Evolutionary conservation across 2,797 vertebrate genomes (phyloP).

Genomic region (Gouania willdenowi): DNA sequence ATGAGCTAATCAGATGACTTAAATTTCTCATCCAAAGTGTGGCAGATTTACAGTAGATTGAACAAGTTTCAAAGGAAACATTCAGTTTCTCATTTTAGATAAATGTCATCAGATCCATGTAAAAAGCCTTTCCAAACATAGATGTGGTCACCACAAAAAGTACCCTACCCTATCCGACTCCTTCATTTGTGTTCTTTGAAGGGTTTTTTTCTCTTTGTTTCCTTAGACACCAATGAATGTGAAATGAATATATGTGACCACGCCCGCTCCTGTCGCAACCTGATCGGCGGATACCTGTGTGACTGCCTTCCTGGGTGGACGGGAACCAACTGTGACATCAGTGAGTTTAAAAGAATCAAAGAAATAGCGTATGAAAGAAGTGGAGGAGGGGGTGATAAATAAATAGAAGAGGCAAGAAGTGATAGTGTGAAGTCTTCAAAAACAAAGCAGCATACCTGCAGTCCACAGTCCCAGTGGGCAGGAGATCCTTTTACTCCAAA

Average conservation of each 20-base stretch:
- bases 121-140: too few relatives aligned
- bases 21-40: too few relatives aligned
- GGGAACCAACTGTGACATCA: slow-evolving; percentile 75
- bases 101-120: background rate
- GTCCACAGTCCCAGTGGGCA: slow-evolving; percentile 5
- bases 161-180: background rate
- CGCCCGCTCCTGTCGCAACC: slow-evolving; percentile 75
- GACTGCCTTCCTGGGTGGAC: slow-evolving; percentile 79
- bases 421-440: slow-evolving; percentile 19
- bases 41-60: background rate
- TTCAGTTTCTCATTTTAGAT: background rate
- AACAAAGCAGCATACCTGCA: slow-evolving; percentile 10
- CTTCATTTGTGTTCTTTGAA: background rate
- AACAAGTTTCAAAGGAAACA: background rate
- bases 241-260: slow-evolving; percentile 73
- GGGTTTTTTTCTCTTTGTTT: background rate
- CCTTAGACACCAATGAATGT: slow-evolving; percentile 78
- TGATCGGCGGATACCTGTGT: slow-evolving; percentile 82
- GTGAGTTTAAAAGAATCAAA: slow-evolving; percentile 58
- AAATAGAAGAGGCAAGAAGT: background rate
- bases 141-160: too few relatives aligned
- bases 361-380: too few relatives aligned
- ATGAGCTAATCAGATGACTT: too few relatives aligned
- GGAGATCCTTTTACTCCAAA: slow-evolving; percentile 8
- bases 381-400: too few relatives aligned